A percentile compares a stretch with the other conserved stretches of the same genome.
These are phyloP conservation scores for Cylindroiulus punctatus DNA, from an alignment of 2,888 invertebrate genomes.

Conservation along the genomic window DNA sequence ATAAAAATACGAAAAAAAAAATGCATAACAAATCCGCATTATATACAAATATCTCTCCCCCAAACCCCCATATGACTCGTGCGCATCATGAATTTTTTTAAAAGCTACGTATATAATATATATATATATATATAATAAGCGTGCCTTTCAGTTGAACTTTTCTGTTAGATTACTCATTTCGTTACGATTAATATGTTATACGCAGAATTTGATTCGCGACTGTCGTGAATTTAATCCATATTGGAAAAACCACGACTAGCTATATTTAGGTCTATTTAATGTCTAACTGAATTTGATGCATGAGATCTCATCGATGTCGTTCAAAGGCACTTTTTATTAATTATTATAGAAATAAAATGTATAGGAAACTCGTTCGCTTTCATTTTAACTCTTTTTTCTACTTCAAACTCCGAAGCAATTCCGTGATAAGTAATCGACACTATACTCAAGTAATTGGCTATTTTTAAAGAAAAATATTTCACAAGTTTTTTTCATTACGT, in stretches of 20 bases:
- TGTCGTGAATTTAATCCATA: conserved; percentile 35
- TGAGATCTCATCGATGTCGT: conserved; percentile 26
- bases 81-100: conserved; percentile 35
- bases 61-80: conserved; percentile 16
- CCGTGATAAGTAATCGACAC: background rate
- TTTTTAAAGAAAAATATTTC: background rate
- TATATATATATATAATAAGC: conserved; percentile 29
- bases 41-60: conserved; percentile 5
- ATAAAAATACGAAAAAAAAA: conserved; percentile 16
- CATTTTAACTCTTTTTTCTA: conserved; percentile 36
- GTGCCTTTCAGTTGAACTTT: conserved; percentile 31
- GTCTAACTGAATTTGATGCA: conserved; percentile 23
- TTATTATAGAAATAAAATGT: conserved; percentile 29
- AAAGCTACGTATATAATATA: background rate
- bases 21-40: conserved; percentile 23
- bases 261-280: conserved; percentile 32
- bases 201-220: background rate
- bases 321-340: conserved; percentile 16
- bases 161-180: conserved; percentile 14
- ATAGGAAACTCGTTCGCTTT: conserved; percentile 17
- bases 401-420: background rate
- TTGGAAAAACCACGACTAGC: conserved; percentile 25
- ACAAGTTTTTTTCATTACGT: conserved; percentile 24
- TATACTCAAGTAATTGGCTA: background rate
- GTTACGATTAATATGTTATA: background rate